Conservation (phyloP, 2,888 invertebrate genomes). For the Ethmia dodecea region DNA sequence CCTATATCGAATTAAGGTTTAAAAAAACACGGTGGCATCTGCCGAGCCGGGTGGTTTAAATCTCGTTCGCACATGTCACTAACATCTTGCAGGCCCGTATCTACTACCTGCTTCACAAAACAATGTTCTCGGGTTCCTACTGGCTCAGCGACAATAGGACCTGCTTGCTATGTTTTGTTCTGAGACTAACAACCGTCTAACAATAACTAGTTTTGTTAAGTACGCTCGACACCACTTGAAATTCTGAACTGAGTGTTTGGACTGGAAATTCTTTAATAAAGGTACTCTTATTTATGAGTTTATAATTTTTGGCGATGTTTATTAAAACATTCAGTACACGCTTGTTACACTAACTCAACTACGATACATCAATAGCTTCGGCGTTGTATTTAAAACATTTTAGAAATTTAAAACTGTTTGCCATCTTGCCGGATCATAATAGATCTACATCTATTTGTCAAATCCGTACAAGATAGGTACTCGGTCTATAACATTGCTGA, state of each 20-base stretch:
- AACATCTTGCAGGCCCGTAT: constrained; percentile 49
- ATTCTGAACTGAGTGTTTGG: neutral
- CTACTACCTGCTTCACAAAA: constrained; percentile 53
- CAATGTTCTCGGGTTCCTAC: constrained; percentile 47
- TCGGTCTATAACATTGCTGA: constrained; percentile 32
- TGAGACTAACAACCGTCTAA: constrained; percentile 41
- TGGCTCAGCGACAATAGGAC: constrained; percentile 40
- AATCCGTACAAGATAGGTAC: constrained; percentile 56
- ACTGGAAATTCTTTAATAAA: neutral
- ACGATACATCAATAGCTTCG: constrained; percentile 30
- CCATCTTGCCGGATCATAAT: constrained; percentile 46
- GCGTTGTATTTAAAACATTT: constrained; percentile 29
- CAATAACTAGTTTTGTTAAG: constrained; percentile 40
- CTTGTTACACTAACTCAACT: constrained; percentile 11
- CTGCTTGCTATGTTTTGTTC: constrained; percentile 58
- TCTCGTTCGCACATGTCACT: constrained; percentile 49
- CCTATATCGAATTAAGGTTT: constrained; percentile 26
- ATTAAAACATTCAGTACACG: constrained; percentile 19
- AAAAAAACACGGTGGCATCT: constrained; percentile 38
- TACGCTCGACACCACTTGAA: constrained; percentile 33
- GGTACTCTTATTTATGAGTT: too few relatives aligned
- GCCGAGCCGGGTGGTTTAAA: constrained; percentile 47
- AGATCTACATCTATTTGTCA: constrained; percentile 28
- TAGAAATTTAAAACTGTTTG: constrained; percentile 36
- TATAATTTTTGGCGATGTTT: neutral